Evolutionary conservation across 2,797 vertebrate species (phyloP), one percentile per base, ranked within the genome.

Genomic region (Linurgus olivaceus): DNA sequence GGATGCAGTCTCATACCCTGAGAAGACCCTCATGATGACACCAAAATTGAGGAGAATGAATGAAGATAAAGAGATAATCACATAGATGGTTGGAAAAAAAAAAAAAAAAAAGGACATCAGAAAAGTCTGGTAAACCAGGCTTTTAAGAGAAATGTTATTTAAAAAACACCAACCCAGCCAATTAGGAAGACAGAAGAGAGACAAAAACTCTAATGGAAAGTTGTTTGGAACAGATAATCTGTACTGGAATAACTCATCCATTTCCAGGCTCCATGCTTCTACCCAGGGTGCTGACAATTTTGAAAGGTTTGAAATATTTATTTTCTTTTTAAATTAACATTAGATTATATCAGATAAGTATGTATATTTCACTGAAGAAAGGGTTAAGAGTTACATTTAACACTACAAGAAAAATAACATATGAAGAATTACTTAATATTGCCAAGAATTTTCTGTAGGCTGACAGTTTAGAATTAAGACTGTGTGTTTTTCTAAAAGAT

Each of bases 101-200:
- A 52, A 21, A 16, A 52, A n/a, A 54, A 21, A 17, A 33, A 16
- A 1, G 2, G 9, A 10, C 61, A 59, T 40, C 12, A 58, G 18
- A 55, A 59, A 66, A 71, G 45, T 26, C 17, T 61, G 15, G 25
- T 44, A 73, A 76, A 73, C 0, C 0, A 77, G 12, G 28, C 9
- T 73, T 92, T 50, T 70, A 51, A 52, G 28, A 67, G 11, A 61
- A 80, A 25, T 24, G 10, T 37, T 54, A 63, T 21, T 62, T 45
- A 6, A 35, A 58, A 37, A 37, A 9, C 1, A 16, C 21, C 15
- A 54, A 7, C 1, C 0, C 23, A 81, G 17, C 5, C 25, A 70
- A 42, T n/a, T 51, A 24, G 7, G 24, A 84, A 74, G n/a, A 59
- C 3, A 62, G 23, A 73, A 44, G 8, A 82, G 29, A 42, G 19